phyloP scores from a whole-genome alignment of 2,113 vertebrate species.

The Ahaetulla prasina region DNA sequence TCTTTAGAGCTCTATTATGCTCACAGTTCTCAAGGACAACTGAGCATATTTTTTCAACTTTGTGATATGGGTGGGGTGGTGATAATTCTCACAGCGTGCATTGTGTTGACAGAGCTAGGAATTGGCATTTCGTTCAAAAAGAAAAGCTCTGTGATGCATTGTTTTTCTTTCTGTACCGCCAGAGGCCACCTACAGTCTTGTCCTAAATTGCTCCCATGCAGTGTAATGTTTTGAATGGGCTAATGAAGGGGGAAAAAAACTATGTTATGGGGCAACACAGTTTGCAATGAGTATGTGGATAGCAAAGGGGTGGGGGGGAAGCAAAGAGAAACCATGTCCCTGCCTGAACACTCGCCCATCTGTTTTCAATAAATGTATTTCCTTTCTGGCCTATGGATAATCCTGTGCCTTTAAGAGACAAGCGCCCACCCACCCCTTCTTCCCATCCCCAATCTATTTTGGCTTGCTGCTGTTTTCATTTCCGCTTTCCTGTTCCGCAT shows the following conservation, averaged over 20 bases:
- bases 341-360: background rate
- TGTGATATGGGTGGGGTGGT: background rate
- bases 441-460: conserved; percentile 16
- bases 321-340: background rate
- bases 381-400: background rate
- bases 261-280: background rate
- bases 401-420: background rate
- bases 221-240: background rate
- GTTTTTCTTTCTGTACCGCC: background rate
- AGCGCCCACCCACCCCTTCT: background rate
- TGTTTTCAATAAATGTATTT: background rate
- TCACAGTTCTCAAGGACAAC: background rate
- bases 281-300: background rate
- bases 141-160: background rate
- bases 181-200: background rate
- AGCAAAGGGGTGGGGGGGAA: too few species aligned
- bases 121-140: background rate
- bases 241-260: background rate
- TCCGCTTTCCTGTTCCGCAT: conserved; percentile 25
- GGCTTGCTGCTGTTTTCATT: background rate
- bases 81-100: background rate
- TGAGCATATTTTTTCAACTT: background rate
- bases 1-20: background rate
- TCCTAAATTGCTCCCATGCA: background rate
- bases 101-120: background rate